Evolutionary conservation across 2,113 vertebrate genomes (phyloP), one percentile per base, ranked within the genome.

Genomic region (Tupaia chinensis): DNA sequence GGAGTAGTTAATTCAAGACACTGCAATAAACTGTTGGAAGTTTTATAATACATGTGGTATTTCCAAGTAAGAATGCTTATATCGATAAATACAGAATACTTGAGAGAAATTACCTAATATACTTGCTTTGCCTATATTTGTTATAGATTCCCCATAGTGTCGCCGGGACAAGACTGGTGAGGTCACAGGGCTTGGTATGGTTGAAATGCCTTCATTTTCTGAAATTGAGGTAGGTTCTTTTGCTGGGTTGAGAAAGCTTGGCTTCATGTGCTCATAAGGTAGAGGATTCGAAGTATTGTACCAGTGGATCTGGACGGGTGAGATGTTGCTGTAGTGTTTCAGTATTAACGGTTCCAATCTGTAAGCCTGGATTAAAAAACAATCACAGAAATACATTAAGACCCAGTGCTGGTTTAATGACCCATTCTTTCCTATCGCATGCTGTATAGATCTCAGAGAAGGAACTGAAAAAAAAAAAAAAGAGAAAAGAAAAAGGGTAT

Each of bases 261-360:
- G 99, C 95, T 99, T 99, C 98, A 99, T 98, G 76, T 99, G 99
- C 80, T 99, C 99, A 0, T 99, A 99, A 44, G 99, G 98, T 54
- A 99, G 98, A 90, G 99, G 99, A 96, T 99, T 99, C n/a, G 98
- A 98, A 6, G 99, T 99, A 79, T 99, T 99, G 95, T 99, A 99
- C 99, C 99, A 99, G 98, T 99, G 99, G 98, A 99, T 99, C 97
- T 99, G 99, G 58, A 99, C 99, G 0, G 99, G 99, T 0, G 99
- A 98, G 85, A 99, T 98, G 98, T 99, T 99, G 99, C 99, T 99
- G 98, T 99, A 99, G 98, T 99, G 99, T 78, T 99, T 99, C 94
- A 99, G 98, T 97, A 99, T 99, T 94, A 99, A 98, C 7, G 99
- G 99, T 97, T 99, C 99, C 98, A 99, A 98, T 94, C 99, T 99